Evolutionary conservation across 2,797 vertebrate species (phyloP).

Genomic region (Myotis myotis): DNA sequence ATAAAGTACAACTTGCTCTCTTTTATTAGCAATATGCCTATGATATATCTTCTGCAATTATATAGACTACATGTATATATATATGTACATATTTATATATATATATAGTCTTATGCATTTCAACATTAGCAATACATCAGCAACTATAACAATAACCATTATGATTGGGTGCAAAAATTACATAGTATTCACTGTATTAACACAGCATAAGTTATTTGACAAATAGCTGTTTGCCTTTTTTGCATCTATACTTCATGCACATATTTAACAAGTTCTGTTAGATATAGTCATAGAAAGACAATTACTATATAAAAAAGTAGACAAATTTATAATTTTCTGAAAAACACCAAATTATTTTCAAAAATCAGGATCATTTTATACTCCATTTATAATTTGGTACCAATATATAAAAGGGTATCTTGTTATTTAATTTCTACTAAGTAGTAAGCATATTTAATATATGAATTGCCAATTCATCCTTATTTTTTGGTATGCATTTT

Average conservation of each 20-base stretch:
- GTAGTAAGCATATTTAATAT: not conserved
- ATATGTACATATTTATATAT: no score
- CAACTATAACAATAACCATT: no score
- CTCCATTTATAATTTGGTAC: not conserved
- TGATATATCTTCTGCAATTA: not conserved
- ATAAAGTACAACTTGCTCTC: not conserved
- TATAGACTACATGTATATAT: not conserved
- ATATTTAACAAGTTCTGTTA: not conserved
- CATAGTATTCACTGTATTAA: not conserved
- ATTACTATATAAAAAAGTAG: not conserved
- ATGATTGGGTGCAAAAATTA: not conserved
- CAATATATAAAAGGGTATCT: not conserved
- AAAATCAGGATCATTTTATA: not conserved
- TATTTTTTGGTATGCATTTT: not conserved
- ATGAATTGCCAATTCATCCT: not conserved
- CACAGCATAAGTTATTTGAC: not conserved
- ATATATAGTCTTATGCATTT: no score
- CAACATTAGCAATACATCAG: no score
- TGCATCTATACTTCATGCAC: not conserved
- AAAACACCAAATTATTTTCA: not conserved
- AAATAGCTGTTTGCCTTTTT: not conserved
- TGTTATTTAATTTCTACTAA: not conserved
- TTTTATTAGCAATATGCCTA: not conserved
- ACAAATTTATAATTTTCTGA: conserved; percentile 1
- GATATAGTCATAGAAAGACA: not conserved